phyloP scores from a whole-genome alignment of 2,797 vertebrate species.

The Sarcophilus harrisii region DNA sequence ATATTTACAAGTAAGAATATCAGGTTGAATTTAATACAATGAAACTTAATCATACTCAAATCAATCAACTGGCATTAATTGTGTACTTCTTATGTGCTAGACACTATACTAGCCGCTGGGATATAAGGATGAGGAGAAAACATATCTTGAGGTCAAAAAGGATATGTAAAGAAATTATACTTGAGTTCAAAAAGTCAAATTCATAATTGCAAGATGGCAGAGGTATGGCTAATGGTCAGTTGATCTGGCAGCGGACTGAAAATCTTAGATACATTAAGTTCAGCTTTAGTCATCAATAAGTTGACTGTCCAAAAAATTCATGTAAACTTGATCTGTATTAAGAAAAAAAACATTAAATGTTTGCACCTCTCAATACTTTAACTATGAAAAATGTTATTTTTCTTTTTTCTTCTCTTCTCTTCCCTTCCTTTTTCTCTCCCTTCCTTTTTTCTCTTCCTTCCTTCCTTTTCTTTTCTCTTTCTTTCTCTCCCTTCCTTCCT shows the following conservation, averaged over 20 bases:
- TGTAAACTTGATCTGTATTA: background rate
- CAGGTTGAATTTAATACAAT: background rate
- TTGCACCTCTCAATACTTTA: background rate
- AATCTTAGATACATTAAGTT: background rate
- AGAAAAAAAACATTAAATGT: background rate
- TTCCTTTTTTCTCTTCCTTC: background rate
- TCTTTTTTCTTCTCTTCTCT: background rate
- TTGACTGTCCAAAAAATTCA: background rate
- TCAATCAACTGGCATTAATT: background rate
- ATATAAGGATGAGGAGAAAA: background rate
- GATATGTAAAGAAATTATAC: background rate
- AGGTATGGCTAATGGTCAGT: background rate
- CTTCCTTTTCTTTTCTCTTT: no score
- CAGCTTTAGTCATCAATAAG: background rate
- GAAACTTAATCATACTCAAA: background rate
- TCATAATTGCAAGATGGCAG: background rate
- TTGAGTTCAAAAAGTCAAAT: background rate
- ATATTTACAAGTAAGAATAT: background rate
- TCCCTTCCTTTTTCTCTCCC: background rate
- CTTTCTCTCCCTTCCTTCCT: no score
- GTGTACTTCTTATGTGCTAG: background rate
- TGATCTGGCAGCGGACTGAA: background rate
- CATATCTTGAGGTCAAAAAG: background rate
- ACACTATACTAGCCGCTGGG: background rate
- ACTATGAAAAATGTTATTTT: background rate